phyloP scores from a whole-genome alignment of 2,888 invertebrate species.

The Phalangium opilio region DNA sequence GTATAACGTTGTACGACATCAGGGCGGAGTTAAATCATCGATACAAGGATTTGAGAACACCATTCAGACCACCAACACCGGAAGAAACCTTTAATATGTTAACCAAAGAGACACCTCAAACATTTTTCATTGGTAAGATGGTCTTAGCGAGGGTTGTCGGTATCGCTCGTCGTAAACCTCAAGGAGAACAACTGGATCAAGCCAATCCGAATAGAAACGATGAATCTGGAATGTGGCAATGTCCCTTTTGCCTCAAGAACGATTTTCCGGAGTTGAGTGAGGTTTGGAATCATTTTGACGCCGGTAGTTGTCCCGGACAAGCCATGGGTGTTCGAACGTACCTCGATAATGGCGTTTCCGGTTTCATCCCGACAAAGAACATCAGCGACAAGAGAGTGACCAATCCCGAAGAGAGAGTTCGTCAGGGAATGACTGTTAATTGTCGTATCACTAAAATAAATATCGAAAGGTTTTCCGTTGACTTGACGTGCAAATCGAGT shows the following conservation, averaged over 20 bases:
- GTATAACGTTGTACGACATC: constrained; percentile 89
- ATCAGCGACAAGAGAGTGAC: constrained; percentile 67
- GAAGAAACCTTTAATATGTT: constrained; percentile 88
- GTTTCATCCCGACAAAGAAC: constrained; percentile 37
- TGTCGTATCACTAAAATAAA: constrained; percentile 89
- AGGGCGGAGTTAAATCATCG: constrained; percentile 84
- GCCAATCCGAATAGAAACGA: constrained; percentile 91
- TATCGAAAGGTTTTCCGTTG: constrained; percentile 79
- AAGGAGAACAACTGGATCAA: constrained; percentile 82
- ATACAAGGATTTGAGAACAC: constrained; percentile 71
- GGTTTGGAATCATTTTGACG: constrained; percentile 98
- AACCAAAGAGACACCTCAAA: constrained; percentile 88
- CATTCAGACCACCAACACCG: constrained; percentile 58
- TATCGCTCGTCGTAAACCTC: constrained; percentile 72
- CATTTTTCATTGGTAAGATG: constrained; percentile 67
- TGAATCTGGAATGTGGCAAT: constrained; percentile 89
- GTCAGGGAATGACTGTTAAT: constrained; percentile 44
- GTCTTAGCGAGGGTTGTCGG: constrained; percentile 38
- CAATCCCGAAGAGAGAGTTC: constrained; percentile 83
- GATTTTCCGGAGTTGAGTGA: constrained; percentile 91
- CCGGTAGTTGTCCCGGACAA: constrained; percentile 80
- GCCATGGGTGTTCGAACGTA: constrained; percentile 73
- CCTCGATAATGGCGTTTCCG: constrained; percentile 75
- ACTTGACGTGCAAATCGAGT: constrained; percentile 82
- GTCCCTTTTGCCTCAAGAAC: constrained; percentile 90